These are phyloP conservation scores for Ramphastos sulfuratus DNA, from an alignment of 2,113 vertebrate species.

Conservation along the genomic window DNA sequence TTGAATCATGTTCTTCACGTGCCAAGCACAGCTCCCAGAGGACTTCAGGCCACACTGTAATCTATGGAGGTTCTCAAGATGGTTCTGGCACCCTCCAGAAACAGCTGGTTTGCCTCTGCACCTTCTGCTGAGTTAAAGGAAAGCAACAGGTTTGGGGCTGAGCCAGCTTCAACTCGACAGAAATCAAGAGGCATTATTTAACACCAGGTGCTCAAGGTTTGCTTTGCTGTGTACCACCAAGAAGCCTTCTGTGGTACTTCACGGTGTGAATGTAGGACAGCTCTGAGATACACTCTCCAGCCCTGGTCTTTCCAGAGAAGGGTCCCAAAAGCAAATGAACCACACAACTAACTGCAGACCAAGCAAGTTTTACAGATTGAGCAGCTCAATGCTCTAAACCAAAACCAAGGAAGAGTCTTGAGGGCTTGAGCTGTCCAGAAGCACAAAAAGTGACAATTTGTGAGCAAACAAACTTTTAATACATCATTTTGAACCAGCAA, in stretches of 20 bases:
- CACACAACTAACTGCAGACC: background rate
- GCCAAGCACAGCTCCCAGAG: background rate
- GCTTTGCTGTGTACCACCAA: rapidly evolving
- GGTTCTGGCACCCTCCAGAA: background rate
- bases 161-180: background rate
- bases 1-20: background rate
- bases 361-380: background rate
- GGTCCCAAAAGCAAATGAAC: background rate
- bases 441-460: background rate
- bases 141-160: background rate
- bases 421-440: background rate
- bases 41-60: background rate
- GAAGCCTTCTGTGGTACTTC: background rate
- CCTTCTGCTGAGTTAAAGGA: background rate
- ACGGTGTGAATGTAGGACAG: rapidly evolving
- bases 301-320: background rate
- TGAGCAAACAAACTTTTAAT: background rate
- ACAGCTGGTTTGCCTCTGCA: background rate
- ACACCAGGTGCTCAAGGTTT: background rate
- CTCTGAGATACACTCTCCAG: background rate
- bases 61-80: background rate
- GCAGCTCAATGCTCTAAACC: background rate
- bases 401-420: background rate
- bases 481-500: background rate
- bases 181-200: background rate